These are phyloP conservation scores for Pristionchus fissidentatus DNA, from an alignment of 2,888 invertebrate species.

Conservation along the genomic window DNA sequence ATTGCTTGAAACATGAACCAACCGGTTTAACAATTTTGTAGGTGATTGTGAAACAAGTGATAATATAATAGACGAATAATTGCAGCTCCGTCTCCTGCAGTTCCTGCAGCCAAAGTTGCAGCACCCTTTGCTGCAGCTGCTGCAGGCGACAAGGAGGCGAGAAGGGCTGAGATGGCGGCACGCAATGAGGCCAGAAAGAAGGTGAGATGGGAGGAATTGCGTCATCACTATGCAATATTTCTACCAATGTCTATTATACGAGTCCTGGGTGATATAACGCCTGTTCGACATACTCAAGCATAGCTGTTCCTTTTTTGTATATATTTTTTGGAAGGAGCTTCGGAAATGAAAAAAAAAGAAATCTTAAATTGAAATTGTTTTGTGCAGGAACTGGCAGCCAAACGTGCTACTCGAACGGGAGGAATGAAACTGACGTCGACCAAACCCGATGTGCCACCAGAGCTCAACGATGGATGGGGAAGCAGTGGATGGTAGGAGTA, in stretches of 20 bases:
- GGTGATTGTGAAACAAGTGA: neutral
- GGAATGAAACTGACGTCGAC: conserved; percentile 60
- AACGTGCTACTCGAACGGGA: conserved; percentile 59
- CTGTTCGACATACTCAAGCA: neutral
- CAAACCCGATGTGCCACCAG: conserved; percentile 50
- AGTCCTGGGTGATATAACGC: neutral
- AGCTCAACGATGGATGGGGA: conserved; percentile 38
- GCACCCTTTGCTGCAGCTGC: neutral
- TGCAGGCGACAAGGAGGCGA: conserved; percentile 52
- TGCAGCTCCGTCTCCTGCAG: conserved; percentile 3
- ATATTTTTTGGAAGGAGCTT: no score
- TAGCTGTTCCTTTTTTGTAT: no score
- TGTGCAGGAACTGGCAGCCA: conserved; percentile 42
- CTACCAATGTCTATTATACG: neutral
- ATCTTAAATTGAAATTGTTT: neutral
- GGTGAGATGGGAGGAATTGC: conserved; percentile 33
- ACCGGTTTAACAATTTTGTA: neutral
- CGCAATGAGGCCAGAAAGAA: conserved; percentile 63
- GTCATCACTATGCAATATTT: neutral
- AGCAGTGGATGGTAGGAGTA: conserved; percentile 42
- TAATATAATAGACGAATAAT: neutral
- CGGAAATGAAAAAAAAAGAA: neutral
- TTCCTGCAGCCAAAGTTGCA: neutral
- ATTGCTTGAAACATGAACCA: no score
- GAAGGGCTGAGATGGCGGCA: conserved; percentile 62